Evolutionary conservation across 2,888 invertebrate genomes (phyloP).

Genomic region (Stenodera caucasica): DNA sequence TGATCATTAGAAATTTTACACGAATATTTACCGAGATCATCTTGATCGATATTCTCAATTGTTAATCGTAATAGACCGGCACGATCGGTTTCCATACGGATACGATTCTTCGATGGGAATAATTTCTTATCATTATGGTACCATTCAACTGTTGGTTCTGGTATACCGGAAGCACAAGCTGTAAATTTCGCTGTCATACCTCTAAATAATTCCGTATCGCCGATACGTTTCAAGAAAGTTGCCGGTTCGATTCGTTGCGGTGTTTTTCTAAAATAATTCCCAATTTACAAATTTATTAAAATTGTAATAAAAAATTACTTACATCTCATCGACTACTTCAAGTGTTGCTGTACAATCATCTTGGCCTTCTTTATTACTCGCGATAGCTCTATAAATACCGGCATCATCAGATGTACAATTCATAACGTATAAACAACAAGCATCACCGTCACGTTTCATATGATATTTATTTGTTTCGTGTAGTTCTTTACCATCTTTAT

Average conservation of each 20-base stretch:
- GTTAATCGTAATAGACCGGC: constrained; percentile 81
- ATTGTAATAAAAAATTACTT: constrained; percentile 50
- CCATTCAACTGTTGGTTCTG: constrained; percentile 88
- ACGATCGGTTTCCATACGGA: constrained; percentile 79
- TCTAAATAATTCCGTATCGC: constrained; percentile 82
- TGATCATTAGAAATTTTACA: constrained; percentile 82
- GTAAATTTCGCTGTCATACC: constrained; percentile 92
- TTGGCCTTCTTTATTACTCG: constrained; percentile 78
- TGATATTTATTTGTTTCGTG: constrained; percentile 71
- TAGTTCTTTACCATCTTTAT: constrained; percentile 77
- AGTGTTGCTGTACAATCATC: constrained; percentile 74
- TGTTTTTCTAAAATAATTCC: constrained; percentile 62
- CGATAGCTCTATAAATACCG: constrained; percentile 76
- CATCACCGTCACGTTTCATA: constrained; percentile 77
- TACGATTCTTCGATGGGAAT: constrained; percentile 80
- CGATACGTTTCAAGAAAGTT: constrained; percentile 85
- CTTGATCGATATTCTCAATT: constrained; percentile 74
- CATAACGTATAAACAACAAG: constrained; percentile 73
- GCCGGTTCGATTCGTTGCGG: constrained; percentile 80
- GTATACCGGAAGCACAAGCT: constrained; percentile 85
- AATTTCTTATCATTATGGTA: constrained; percentile 78
- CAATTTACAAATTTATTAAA: neutral
- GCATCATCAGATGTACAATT: constrained; percentile 69
- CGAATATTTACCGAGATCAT: constrained; percentile 83
- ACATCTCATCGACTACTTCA: constrained; percentile 83